Evolutionary conservation across 2,888 invertebrate species (phyloP).

Genomic region (Altica lythri): DNA sequence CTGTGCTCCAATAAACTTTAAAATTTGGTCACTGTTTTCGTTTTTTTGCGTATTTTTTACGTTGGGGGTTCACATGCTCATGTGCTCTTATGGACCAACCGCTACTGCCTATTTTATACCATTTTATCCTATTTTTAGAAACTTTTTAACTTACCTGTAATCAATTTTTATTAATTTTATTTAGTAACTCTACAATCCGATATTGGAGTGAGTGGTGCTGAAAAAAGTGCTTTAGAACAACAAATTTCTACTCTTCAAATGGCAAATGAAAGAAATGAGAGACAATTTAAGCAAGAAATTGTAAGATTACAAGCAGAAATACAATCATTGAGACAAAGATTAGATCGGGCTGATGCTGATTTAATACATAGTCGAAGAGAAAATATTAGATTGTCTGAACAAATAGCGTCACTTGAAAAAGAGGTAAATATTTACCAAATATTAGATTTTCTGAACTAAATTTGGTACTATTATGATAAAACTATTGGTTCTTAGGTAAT

Average conservation of each 20-base stretch:
- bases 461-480: too few relatives aligned
- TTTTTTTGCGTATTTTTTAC: too few relatives aligned
- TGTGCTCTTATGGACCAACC: not conserved
- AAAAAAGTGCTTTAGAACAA: slow-evolving; percentile 79
- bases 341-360: slow-evolving; percentile 82
- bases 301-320: slow-evolving; percentile 77
- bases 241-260: slow-evolving; percentile 73
- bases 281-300: slow-evolving; percentile 77
- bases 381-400: slow-evolving; percentile 77
- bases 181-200: slow-evolving; percentile 78
- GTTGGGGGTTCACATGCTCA: too few relatives aligned
- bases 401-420: slow-evolving; percentile 78
- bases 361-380: slow-evolving; percentile 79
- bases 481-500: too few relatives aligned
- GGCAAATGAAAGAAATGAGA: slow-evolving; percentile 70
- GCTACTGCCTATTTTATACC: too few relatives aligned
- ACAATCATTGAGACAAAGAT: slow-evolving; percentile 72
- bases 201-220: slow-evolving; percentile 73
- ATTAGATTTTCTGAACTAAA: too few relatives aligned
- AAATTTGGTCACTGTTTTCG: too few relatives aligned
- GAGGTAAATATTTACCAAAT: slow-evolving; percentile 64
- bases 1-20: too few relatives aligned
- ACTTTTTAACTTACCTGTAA: too few relatives aligned
- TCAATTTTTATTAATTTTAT: not conserved
- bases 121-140: too few relatives aligned